These are phyloP conservation scores for Drosophila nikananu DNA, from an alignment of 1,140 invertebrate genomes.

Conservation along the genomic window DNA sequence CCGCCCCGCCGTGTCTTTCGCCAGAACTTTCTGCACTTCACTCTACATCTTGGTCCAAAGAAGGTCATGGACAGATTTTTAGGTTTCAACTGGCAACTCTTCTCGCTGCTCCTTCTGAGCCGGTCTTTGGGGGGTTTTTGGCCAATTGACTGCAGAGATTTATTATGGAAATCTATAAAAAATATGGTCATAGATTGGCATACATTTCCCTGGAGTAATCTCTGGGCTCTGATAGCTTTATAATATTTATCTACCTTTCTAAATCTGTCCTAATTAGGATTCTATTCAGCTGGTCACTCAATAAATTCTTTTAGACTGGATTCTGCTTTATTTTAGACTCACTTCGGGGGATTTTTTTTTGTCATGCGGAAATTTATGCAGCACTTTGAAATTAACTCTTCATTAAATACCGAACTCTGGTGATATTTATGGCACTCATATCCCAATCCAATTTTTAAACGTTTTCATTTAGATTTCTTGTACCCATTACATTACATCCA, in stretches of 20 bases:
- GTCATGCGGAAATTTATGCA: not conserved
- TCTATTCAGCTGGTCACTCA: constrained; percentile 24
- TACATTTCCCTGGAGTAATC: constrained; percentile 34
- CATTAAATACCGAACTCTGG: not conserved
- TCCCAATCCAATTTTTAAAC: constrained; percentile 5
- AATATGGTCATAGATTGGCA: constrained; percentile 74
- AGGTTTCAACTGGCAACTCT: constrained; percentile 39
- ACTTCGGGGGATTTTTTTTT: not conserved
- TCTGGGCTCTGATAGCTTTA: constrained; percentile 20
- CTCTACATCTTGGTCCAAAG: constrained; percentile 62
- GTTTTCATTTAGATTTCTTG: constrained; percentile 1
- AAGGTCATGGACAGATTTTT: constrained; percentile 82
- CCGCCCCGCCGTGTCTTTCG: constrained; percentile 11
- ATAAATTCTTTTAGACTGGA: constrained; percentile 19
- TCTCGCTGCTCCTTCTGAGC: not conserved
- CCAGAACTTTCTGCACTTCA: constrained; percentile 60
- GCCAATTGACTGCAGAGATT: constrained; percentile 75
- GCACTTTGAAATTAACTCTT: not conserved
- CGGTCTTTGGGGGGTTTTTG: constrained; percentile 43
- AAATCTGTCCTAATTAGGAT: constrained; percentile 62
- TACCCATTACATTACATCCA: constrained; percentile 1
- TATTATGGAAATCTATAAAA: constrained; percentile 83
- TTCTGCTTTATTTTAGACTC: constrained; percentile 24
- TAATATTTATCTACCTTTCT: constrained; percentile 63
- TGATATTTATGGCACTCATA: constrained; percentile 1